Evolutionary conservation across 2,888 invertebrate species (phyloP).

Genomic region (Yponomeuta malinellus): DNA sequence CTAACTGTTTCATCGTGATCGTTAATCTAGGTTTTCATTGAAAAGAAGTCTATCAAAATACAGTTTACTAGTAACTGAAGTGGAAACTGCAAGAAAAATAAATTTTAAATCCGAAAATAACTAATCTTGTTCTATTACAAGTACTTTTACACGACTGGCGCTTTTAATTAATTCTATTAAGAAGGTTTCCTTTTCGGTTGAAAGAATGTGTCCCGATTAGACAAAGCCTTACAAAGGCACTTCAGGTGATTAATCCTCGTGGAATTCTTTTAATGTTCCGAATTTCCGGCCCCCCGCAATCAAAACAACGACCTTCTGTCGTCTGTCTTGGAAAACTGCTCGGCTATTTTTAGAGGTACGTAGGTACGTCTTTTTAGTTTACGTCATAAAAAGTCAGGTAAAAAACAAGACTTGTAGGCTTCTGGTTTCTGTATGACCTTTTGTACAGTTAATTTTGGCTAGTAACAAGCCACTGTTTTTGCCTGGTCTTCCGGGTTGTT

Average conservation of each 20-base stretch:
- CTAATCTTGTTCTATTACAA: background rate
- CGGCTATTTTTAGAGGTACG: background rate
- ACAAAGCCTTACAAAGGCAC: slow-evolving; percentile 53
- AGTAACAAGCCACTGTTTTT: too few species aligned
- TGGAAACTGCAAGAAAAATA: too few species aligned
- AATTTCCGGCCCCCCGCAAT: slow-evolving; percentile 18
- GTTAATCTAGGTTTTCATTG: too few species aligned
- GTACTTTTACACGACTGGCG: slow-evolving; percentile 20
- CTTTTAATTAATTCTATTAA: slow-evolving; percentile 57
- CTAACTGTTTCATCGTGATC: too few species aligned
- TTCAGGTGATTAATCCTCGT: slow-evolving; percentile 61
- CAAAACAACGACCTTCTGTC: background rate
- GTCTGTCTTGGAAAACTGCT: background rate
- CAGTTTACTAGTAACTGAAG: too few species aligned
- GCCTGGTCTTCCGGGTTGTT: too few species aligned
- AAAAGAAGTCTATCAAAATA: too few species aligned
- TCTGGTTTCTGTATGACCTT: too few species aligned
- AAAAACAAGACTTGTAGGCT: too few species aligned
- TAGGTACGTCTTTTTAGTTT: background rate
- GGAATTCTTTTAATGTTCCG: slow-evolving; percentile 47
- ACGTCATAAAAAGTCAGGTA: background rate
- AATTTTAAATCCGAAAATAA: too few species aligned
- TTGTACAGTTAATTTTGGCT: too few species aligned
- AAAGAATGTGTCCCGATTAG: slow-evolving; percentile 45
- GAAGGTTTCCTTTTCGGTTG: slow-evolving; percentile 32